Evolutionary conservation across 2,113 vertebrate species (phyloP).

Genomic region (Otus sunia): DNA sequence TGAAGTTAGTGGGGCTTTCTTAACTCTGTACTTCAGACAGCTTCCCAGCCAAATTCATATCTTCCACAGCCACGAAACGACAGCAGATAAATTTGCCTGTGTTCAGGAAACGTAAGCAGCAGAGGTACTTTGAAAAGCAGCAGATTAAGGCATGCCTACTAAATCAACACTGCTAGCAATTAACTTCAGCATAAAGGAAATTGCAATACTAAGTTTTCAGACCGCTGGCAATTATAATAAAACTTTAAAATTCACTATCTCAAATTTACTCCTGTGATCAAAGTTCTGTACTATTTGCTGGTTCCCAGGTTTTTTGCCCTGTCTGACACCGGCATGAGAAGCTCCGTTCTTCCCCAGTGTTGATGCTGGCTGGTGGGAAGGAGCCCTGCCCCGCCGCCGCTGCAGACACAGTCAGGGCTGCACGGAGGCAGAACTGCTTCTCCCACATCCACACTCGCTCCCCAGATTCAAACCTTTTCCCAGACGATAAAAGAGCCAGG

Average conservation of each 20-base stretch:
- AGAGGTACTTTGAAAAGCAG: background rate
- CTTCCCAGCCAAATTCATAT: background rate
- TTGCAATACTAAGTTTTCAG: background rate
- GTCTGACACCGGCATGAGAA: rapidly evolving
- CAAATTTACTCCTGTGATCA: background rate
- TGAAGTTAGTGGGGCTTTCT: background rate
- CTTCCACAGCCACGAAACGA: background rate
- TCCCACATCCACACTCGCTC: background rate
- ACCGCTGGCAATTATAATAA: background rate
- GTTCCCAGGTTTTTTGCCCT: rapidly evolving
- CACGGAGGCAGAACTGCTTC: background rate
- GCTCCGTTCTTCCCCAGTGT: background rate
- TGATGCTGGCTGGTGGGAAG: background rate
- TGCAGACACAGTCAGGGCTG: background rate
- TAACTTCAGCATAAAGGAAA: background rate
- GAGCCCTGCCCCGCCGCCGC: background rate
- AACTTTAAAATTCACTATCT: background rate
- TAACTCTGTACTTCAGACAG: background rate
- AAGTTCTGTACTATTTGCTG: background rate
- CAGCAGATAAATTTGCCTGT: background rate
- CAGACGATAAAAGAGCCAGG: background rate
- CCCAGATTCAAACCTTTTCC: background rate
- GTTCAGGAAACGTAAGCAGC: background rate
- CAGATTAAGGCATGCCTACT: background rate
- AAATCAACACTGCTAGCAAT: background rate